These are phyloP conservation scores for Drosophila auraria DNA, from an alignment of 1,140 invertebrate species.

Conservation along the genomic window DNA sequence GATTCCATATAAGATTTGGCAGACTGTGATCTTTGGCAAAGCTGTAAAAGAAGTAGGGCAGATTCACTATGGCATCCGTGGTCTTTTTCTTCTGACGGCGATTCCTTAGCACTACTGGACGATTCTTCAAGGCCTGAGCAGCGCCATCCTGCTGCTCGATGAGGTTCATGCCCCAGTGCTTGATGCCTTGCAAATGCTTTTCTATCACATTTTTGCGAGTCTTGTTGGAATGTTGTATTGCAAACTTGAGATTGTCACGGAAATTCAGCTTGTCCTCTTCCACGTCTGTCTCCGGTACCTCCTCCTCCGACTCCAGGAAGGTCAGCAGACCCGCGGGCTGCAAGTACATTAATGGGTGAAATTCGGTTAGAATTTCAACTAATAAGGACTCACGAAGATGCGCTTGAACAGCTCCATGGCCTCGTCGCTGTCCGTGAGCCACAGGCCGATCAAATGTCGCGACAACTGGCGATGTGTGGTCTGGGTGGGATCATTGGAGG, in stretches of 20 bases:
- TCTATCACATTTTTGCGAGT: slow-evolving; percentile 89
- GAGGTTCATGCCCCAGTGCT: slow-evolving; percentile 84
- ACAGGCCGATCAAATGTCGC: slow-evolving; percentile 98
- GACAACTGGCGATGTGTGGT: slow-evolving; percentile 96
- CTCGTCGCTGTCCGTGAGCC: slow-evolving; percentile 97
- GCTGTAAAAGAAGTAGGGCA: slow-evolving; percentile 97
- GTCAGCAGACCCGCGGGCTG: slow-evolving; percentile 94
- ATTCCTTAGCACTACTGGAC: slow-evolving; percentile 95
- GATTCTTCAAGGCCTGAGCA: slow-evolving; percentile 86
- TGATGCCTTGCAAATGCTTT: slow-evolving; percentile 89
- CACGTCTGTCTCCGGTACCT: slow-evolving; percentile 90
- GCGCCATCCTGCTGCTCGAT: slow-evolving; percentile 81
- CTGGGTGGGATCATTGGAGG: slow-evolving; percentile 91
- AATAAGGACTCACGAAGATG: slow-evolving; percentile 90
- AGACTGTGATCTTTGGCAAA: slow-evolving; percentile 97
- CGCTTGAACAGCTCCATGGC: slow-evolving; percentile 95
- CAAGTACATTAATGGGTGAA: neutral
- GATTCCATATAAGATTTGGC: slow-evolving; percentile 99
- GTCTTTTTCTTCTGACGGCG: slow-evolving; percentile 95
- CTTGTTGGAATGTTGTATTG: slow-evolving; percentile 91
- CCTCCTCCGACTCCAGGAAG: slow-evolving; percentile 95
- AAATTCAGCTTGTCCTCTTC: slow-evolving; percentile 92
- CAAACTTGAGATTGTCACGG: slow-evolving; percentile 97
- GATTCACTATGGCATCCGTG: slow-evolving; percentile 92
- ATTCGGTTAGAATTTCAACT: slow-evolving; percentile 4